Conservation (phyloP, 2,888 invertebrate species). For the Leucophenga montana region DNA sequence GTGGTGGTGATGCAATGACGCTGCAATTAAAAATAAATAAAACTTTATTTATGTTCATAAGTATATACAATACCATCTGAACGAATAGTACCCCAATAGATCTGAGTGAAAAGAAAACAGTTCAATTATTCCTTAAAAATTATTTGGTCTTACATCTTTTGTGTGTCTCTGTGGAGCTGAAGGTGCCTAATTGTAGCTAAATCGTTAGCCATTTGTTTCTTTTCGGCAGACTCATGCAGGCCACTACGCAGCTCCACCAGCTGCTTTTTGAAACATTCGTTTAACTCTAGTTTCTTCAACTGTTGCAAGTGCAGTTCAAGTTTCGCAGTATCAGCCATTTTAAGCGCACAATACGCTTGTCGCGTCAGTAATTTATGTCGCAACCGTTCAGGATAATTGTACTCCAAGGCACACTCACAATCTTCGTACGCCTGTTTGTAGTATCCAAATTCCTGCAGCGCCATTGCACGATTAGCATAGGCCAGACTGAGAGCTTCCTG, state of each 20-base stretch:
- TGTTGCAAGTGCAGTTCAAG: conserved; percentile 45
- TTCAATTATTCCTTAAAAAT: no score
- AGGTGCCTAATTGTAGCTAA: background rate
- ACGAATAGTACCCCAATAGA: no score
- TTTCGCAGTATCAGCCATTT: conserved; percentile 41
- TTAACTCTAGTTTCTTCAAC: conserved; percentile 45
- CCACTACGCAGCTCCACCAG: conserved; percentile 43
- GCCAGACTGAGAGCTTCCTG: conserved; percentile 56
- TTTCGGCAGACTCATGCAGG: conserved; percentile 9
- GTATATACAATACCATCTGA: no score
- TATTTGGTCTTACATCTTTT: conserved; percentile 42
- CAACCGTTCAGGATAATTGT: conserved; percentile 55
- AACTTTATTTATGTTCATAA: no score
- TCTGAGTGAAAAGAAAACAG: no score
- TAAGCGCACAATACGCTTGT: conserved; percentile 58
- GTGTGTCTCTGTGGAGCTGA: background rate
- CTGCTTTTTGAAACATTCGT: conserved; percentile 44
- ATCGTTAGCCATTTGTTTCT: background rate
- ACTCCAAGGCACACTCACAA: conserved; percentile 62
- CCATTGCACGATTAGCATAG: conserved; percentile 69
- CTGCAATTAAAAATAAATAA: conserved; percentile 26
- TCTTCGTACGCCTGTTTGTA: conserved; percentile 68
- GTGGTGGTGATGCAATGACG: background rate
- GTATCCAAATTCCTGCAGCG: conserved; percentile 64
- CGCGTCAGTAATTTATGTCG: conserved; percentile 59